A percentile compares a stretch with the other conserved stretches of the same genome.
phyloP scores from a whole-genome alignment of 2,888 invertebrate species.

The Augochlorella aurata region DNA sequence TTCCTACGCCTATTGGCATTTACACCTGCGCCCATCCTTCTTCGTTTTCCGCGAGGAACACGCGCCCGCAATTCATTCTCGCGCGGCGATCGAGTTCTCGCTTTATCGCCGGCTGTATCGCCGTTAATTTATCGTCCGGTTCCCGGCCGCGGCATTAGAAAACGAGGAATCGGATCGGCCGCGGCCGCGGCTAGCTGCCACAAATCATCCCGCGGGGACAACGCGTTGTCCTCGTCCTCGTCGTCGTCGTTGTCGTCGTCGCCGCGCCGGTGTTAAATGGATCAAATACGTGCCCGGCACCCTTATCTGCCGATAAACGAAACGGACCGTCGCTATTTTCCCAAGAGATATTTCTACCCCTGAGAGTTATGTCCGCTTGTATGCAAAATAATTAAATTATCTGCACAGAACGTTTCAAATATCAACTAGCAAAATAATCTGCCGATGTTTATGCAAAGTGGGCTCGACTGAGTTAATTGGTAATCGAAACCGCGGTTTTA shows the following conservation, averaged over 20 bases:
- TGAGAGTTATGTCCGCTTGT: no score
- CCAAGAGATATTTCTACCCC: no score
- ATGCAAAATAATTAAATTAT: no score
- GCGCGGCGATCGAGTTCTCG: slow-evolving; percentile 69
- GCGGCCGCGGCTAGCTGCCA: slow-evolving; percentile 44
- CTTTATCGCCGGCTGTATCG: slow-evolving; percentile 74
- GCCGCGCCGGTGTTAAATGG: slow-evolving; percentile 35
- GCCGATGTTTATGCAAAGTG: no score
- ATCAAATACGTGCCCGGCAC: slow-evolving; percentile 34
- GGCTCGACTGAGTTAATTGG: no score
- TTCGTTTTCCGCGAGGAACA: slow-evolving; percentile 71
- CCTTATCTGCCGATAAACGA: not conserved
- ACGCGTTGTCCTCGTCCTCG: slow-evolving; percentile 59
- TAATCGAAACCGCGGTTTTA: no score
- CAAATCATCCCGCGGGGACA: slow-evolving; percentile 70
- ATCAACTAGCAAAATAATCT: no score
- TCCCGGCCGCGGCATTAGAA: slow-evolving; percentile 69
- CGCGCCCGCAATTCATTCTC: slow-evolving; percentile 70
- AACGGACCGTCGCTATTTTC: slow-evolving; percentile 2
- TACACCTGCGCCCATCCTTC: slow-evolving; percentile 74
- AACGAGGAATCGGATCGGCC: slow-evolving; percentile 72
- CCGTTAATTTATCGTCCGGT: slow-evolving; percentile 74
- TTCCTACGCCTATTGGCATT: slow-evolving; percentile 64
- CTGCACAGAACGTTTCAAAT: no score
- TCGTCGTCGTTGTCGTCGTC: no score